Base-by-base conservation (phyloP, 2,888 invertebrate species). In the Caenorhabditis uteleia region DNA sequence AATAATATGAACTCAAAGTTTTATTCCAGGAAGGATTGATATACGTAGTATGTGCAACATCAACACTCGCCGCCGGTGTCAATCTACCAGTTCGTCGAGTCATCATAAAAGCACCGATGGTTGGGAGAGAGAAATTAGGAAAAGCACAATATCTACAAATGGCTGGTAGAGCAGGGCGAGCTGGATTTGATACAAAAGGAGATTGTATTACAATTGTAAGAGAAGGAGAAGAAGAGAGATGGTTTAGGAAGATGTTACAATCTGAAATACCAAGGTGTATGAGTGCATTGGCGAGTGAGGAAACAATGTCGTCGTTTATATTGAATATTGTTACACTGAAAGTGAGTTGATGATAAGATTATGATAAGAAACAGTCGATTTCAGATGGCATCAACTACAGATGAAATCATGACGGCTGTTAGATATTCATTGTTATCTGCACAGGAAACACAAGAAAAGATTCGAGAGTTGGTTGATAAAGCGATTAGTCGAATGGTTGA, bases 121-220 rank as follows among this genome's bases (percentile, higher is more conserved):
- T 94, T 40, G 95, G 91, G 0, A 86, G 87, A 33, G 88, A 88
- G 20, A 89, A 90, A 80, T 86, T 95, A 61, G 88, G 89, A 46
- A 86, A 90, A 23, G 89, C 90, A 69, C 88, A 89, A 70, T 97
- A 97, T 85, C 90, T 93, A 68, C 97, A 97, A 88, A 97, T 97
- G 95, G 89, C 89, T 50, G 95, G 95, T 1, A 87, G 95, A 49
- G 95, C 95, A 5, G 95, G 95, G 0, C 88, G 95, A 60, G 91
- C 94, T 1, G 95, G 95, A 1, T 87, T 92, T 70, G 90, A 90
- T 29, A 88, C 89, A 48, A 86, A 88, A 8, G 93, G 92, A 34
- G 94, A 95, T 82, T 93, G 93, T 83, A 90, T 93, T 82, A 85
- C 93, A n/a, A 89, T 95, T 34, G 89, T 90, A 75, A 87, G 88